phyloP scores from a whole-genome alignment of 2,888 invertebrate genomes.

The Papilio protenor region DNA sequence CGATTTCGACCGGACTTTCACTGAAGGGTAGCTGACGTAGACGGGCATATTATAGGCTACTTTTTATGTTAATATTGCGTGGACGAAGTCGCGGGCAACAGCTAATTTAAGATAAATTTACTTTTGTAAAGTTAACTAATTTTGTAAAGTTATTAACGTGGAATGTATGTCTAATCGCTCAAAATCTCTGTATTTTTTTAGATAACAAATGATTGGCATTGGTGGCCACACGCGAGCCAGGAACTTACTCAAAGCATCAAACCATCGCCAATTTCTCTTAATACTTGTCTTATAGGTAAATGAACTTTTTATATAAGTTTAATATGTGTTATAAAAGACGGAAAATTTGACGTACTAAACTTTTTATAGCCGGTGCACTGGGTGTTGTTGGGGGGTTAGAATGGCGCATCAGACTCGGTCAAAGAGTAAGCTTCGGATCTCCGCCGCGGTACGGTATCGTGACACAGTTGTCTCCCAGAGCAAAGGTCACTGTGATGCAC shows the following conservation, averaged over 20 bases:
- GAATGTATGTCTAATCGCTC: too few relatives aligned
- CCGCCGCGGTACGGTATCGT: constrained; percentile 73
- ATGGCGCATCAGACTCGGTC: constrained; percentile 75
- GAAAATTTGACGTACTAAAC: not conserved
- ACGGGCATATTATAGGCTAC: too few relatives aligned
- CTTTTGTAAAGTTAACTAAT: too few relatives aligned
- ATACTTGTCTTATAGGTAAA: constrained; percentile 74
- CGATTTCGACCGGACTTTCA: too few relatives aligned
- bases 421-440: constrained; percentile 68
- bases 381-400: constrained; percentile 79
- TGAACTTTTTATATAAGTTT: not conserved
- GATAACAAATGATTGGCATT: constrained; percentile 79
- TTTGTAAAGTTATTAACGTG: too few relatives aligned
- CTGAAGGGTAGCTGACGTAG: too few relatives aligned
- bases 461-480: constrained; percentile 73
- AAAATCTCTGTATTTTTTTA: constrained; percentile 46
- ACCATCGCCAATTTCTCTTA: constrained; percentile 70
- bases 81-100: too few relatives aligned
- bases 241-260: constrained; percentile 74
- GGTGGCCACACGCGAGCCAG: constrained; percentile 79
- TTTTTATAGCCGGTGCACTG: constrained; percentile 70
- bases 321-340: not conserved
- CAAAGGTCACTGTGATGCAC: constrained; percentile 72
- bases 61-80: too few relatives aligned
- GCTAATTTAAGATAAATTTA: too few relatives aligned